These are phyloP conservation scores for Eulimnadia texana DNA, from an alignment of 1,140 invertebrate species.

Conservation along the genomic window DNA sequence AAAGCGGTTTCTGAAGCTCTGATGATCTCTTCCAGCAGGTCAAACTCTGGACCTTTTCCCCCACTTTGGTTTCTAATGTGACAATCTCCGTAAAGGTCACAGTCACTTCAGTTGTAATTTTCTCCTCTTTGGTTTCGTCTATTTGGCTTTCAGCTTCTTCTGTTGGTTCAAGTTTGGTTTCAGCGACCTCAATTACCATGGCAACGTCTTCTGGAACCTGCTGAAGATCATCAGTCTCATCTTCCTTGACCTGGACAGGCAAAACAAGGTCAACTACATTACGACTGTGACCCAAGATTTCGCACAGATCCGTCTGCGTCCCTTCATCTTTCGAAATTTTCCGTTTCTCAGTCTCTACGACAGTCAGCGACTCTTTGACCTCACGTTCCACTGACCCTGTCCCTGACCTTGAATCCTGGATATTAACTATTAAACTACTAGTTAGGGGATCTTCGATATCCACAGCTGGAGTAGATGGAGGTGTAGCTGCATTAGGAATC, in stretches of 20 bases:
- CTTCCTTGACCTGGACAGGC: not conserved
- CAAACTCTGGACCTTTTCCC: not conserved
- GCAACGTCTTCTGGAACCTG: not conserved
- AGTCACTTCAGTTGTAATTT: not conserved
- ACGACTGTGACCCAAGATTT: slow-evolving; percentile 1
- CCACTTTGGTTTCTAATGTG: not conserved
- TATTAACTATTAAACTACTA: too few relatives aligned
- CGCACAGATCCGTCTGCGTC: slow-evolving; percentile 16
- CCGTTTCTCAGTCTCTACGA: not conserved
- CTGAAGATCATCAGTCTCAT: too few relatives aligned
- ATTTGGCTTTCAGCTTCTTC: not conserved
- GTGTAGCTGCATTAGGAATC: not conserved
- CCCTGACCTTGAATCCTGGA: too few relatives aligned
- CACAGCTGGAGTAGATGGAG: slow-evolving; percentile 1
- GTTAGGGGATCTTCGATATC: not conserved
- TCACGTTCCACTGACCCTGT: not conserved
- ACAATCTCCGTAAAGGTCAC: not conserved
- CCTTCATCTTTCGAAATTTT: slow-evolving; percentile 15
- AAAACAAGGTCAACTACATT: slow-evolving; percentile 2
- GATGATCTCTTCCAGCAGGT: too few relatives aligned
- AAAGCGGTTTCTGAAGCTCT: too few relatives aligned
- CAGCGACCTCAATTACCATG: not conserved
- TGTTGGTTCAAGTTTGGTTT: not conserved
- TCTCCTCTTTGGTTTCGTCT: too few relatives aligned
- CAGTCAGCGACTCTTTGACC: not conserved